Evolutionary conservation across 2,113 vertebrate genomes (phyloP), one percentile per base, ranked within the genome.

Genomic region (Mus musculus): DNA sequence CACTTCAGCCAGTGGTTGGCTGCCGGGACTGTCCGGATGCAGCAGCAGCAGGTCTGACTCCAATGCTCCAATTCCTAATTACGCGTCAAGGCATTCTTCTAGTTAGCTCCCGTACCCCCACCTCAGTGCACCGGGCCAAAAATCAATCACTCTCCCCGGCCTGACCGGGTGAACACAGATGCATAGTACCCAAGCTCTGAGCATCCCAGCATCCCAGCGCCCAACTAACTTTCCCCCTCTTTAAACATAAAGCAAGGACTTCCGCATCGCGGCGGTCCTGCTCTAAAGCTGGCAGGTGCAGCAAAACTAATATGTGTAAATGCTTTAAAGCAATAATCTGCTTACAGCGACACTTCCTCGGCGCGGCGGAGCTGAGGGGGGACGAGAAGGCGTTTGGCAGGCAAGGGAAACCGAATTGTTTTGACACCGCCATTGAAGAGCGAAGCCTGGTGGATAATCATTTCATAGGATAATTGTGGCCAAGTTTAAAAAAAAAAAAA

Each of bases 31-130:
- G 97, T 98, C 98, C 97, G 89, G 98, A 54, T 22, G 54, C 12
- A 65, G 46, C 65, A 54, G 46, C 49, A 19, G 36, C 9, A 46
- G 24, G 42, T 20, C 97, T 95, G 97, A 98, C 97, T 95, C 98
- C 97, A 99, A 99, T 98, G 98, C 98, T 99, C 97, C 99, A 99
- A 99, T 99, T 99, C 99, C 99, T 98, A 99, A 99, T 99, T 99
- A 99, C 98, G 98, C 97, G 98, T 98, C 98, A 98, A 96, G 77
- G 98, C 98, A 98, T 98, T 98, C 98, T 99, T 98, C 98, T 98
- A 97, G 98, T 98, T 98, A n/a, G 3, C 36, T 17, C 67, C 28
- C 26, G 16, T 30, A 36, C 33, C 33, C 16, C 69, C 14, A 5
- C 67, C 4, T 16, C 36, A 20, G 71, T n/a, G 71, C 71, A n/a